Base-by-base conservation (phyloP, 1,140 invertebrate species). In the Mizuhopecten yessoensis region DNA sequence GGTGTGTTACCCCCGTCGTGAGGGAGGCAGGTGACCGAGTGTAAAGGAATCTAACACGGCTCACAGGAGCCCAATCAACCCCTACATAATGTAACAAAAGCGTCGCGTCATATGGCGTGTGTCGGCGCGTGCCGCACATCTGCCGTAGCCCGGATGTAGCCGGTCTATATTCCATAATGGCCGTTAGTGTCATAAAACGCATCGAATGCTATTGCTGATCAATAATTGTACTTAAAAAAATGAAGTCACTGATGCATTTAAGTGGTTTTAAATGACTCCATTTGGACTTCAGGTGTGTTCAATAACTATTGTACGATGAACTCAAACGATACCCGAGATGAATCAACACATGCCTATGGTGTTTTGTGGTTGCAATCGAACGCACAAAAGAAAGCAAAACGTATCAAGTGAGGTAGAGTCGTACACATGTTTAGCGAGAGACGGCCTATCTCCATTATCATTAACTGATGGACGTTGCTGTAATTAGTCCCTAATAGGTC, bases 71-170 rank as follows among this genome's bases (percentile, higher is more conserved):
- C 57, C 57, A 75, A 75, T 75, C 57, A 75, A n/a, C 57, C 57
- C 5, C 23, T 75, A 75, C 57, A 9, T 75, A 75, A 75, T 11
- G 29, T 11, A 29, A 75, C 57, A 75, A 75, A 75, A n/a, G 57
- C 42, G n/a, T 75, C 57, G 57, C 57, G 57, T 75, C 57, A 75
- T 75, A 75, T 75, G 57, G 57, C 57, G 57, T 29, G 57, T 75
- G 57, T 13, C 57, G 57, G 57, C 57, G 57, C 57, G 57, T 75
- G 57, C 57, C 57, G 57, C 57, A 75, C 57, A 75, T 75, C 57
- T 75, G 57, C n/a, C 57, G 23, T 75, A 75, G 57, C 57, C 57
- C 57, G 57, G 57, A 75, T 75, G 57, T 75, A 75, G 57, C n/a
- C n/a, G n/a, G 57, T 75, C 57, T 75, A 75, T 75, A 75, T 29